A percentile compares a stretch with the other conserved stretches of the same genome.
Evolutionary conservation across 2,797 vertebrate species (phyloP).

Genomic region (Dermochelys coriacea): DNA sequence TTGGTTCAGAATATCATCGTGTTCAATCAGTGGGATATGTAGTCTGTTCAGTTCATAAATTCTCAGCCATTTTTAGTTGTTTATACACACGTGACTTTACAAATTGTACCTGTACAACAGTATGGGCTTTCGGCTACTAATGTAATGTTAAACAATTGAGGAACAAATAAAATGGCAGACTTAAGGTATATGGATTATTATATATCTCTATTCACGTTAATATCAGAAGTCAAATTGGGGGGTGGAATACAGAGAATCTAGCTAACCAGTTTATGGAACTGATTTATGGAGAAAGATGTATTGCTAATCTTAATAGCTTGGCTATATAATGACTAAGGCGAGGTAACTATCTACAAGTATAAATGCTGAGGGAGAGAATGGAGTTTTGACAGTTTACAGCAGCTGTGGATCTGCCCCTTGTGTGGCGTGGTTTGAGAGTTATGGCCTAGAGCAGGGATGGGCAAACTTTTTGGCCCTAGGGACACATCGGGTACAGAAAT

Average conservation of each 20-base stretch:
- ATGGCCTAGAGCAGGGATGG: background rate
- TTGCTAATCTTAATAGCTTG: background rate
- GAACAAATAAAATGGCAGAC: background rate
- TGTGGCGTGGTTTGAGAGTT: background rate
- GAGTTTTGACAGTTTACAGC: background rate
- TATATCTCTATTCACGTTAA: background rate
- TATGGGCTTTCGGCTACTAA: background rate
- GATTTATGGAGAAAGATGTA: background rate
- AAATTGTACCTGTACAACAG: background rate
- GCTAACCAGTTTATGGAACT: background rate
- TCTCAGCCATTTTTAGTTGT: background rate
- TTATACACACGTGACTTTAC: background rate
- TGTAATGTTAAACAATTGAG: background rate
- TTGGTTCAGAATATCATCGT: too few relatives aligned
- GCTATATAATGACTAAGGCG: accelerated
- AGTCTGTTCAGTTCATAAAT: background rate
- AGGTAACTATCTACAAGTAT: background rate
- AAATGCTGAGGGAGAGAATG: background rate
- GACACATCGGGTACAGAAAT: too few relatives aligned
- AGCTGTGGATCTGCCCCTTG: background rate
- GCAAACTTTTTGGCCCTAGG: too few relatives aligned
- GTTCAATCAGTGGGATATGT: background rate
- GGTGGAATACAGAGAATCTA: background rate
- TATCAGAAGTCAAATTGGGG: background rate
- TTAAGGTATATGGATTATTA: background rate